phyloP scores from a whole-genome alignment of 2,888 invertebrate genomes.

The Erebia palarica region DNA sequence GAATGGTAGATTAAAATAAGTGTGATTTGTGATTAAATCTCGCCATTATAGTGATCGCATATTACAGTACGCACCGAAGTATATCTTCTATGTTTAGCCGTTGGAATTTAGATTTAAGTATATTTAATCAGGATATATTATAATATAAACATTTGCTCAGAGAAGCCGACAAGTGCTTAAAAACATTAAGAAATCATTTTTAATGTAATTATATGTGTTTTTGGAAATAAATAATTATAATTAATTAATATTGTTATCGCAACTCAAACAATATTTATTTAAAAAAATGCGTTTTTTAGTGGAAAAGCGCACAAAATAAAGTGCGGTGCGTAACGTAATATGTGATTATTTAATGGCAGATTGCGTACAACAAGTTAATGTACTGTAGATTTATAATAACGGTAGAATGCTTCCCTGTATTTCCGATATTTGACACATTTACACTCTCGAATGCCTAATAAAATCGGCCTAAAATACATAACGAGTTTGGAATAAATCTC shows the following conservation, averaged over 20 bases:
- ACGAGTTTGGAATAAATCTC: too few relatives aligned
- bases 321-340: not conserved
- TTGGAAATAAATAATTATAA: too few relatives aligned
- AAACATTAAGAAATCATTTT: too few relatives aligned
- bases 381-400: slow-evolving; percentile 7
- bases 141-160: too few relatives aligned
- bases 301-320: not conserved
- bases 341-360: not conserved
- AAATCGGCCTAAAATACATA: not conserved
- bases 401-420: slow-evolving; percentile 10
- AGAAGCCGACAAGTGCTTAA: too few relatives aligned
- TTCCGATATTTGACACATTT: not conserved
- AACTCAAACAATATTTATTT: too few relatives aligned
- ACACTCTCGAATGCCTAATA: not conserved
- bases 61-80: not conserved
- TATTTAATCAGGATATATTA: too few relatives aligned
- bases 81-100: too few relatives aligned
- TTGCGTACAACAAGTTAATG: slow-evolving; percentile 1
- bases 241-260: too few relatives aligned
- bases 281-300: too few relatives aligned
- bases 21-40: slow-evolving; percentile 40
- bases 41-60: not conserved
- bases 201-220: too few relatives aligned
- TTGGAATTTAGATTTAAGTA: too few relatives aligned
- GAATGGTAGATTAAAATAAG: slow-evolving; percentile 35